Evolutionary conservation across 2,113 vertebrate species (phyloP), one percentile per base, ranked within the genome.

Genomic region (Oncorhynchus keta): DNA sequence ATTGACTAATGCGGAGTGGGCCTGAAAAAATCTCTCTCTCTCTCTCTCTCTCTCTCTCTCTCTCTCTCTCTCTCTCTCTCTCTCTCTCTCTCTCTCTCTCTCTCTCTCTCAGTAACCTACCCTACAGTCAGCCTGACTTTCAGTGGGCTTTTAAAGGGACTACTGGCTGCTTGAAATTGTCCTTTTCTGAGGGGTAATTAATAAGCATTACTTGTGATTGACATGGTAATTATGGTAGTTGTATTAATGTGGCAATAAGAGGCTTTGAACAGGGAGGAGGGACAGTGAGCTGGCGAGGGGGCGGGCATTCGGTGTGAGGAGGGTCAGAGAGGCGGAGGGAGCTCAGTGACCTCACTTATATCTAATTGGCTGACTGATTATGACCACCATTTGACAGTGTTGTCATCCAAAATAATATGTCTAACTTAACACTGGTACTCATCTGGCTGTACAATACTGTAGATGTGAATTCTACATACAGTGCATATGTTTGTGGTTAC

Each of bases 151-250:
- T 93, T 92, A 92, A 92, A 92, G 87, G 84, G 88, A 88, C 88
- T 88, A 82, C 89, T 88, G 85, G 65, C 85, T 88, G 89, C 89
- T 86, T 89, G 91, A 92, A 93, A 92, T 89, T 83, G 88, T 85
- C 87, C 79, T 83, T 90, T 94, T 92, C 87, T 89, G 85, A 81
- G 87, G 87, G 90, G 90, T 92, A 93, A 94, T 93, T 94, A 93
- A 94, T 93, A 92, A 93, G 90, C 91, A 93, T 93, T 92, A 92
- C 90, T 89, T 83, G 85, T 93, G 93, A 94, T 93, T 93, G 92
- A 92, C 90, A 90, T 92, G 91, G 91, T 93, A 94, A 93, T 93
- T 93, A 45, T 0, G 9, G 39, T 45, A 93, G 89, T 82, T 88
- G 92, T 92, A 91, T 93, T 93, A 93, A 93, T 93, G 89, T 90